phyloP scores from a whole-genome alignment of 2,797 vertebrate species.

The Gadopsis bispinosus region DNA sequence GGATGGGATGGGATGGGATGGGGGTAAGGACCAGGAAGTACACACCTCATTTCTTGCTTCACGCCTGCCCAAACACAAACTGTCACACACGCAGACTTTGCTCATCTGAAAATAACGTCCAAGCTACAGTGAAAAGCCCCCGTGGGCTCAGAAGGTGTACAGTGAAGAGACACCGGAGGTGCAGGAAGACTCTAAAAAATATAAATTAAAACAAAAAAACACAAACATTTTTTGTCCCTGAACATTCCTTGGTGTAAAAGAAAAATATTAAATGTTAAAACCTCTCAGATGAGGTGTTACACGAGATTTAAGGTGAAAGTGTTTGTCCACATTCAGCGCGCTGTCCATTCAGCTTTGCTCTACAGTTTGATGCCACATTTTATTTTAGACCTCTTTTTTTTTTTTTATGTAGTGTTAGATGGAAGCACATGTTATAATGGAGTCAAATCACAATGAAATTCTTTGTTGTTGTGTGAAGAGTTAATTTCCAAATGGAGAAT shows the following conservation, averaged over 20 bases:
- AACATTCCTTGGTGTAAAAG: conserved; percentile 78
- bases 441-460: conserved; percentile 43
- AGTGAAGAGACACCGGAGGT: conserved; percentile 67
- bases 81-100: conserved; percentile 45
- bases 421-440: conserved; percentile 55
- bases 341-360: conserved; percentile 49
- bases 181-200: conserved; percentile 34
- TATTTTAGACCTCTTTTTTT: conserved; percentile 17
- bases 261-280: conserved; percentile 70
- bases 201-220: conserved; percentile 11
- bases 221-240: conserved; percentile 47
- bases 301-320: conserved; percentile 51
- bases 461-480: conserved; percentile 58
- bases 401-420: conserved; percentile 45
- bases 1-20: fast-evolving
- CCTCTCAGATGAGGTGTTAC: conserved; percentile 58
- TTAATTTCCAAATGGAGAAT: conserved; percentile 50
- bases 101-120: conserved; percentile 37
- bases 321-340: conserved; percentile 50
- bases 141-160: conserved; percentile 60
- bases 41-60: conserved; percentile 61
- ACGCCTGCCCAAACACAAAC: conserved; percentile 56
- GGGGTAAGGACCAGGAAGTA: conserved; percentile 27
- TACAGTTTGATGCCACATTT: conserved; percentile 29
- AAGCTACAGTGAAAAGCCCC: background rate